Percentiles rank a stretch among this genome's conserved stretches.
phyloP scores from a whole-genome alignment of 2,797 vertebrate species.

The Peromyscus eremicus region DNA sequence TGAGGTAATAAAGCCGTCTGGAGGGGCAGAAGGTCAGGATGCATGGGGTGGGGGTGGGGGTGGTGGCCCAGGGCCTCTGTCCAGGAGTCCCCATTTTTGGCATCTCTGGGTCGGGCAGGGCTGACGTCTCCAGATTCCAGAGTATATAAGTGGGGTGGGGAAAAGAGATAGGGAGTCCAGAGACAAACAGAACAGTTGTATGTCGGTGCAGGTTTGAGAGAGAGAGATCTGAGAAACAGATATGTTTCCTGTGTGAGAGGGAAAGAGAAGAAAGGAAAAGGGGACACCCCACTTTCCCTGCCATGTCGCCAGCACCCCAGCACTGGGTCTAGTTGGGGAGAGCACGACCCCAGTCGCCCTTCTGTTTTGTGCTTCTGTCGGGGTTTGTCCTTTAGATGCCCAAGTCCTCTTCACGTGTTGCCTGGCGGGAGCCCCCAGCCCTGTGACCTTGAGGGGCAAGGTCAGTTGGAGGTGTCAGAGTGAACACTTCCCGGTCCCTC shows the following conservation, averaged over 20 bases:
- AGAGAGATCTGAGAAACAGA: conserved; percentile 24
- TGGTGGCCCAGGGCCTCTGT: conserved; percentile 74
- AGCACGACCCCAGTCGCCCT: conserved; percentile 56
- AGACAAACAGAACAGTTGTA: neutral
- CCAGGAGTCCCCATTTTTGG: conserved; percentile 83
- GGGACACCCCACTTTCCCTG: conserved; percentile 69
- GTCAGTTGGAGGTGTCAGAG: conserved; percentile 95
- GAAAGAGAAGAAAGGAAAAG: neutral
- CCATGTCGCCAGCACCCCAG: conserved; percentile 65
- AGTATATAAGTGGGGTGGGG: conserved; percentile 71
- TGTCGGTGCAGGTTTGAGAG: neutral
- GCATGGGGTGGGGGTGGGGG: conserved; percentile 55
- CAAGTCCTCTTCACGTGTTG: conserved; percentile 59
- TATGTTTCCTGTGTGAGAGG: conserved; percentile 15
- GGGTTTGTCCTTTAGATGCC: conserved; percentile 73
- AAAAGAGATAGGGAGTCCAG: conserved; percentile 25
- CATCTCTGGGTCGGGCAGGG: conserved; percentile 80
- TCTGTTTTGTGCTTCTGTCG: conserved; percentile 81
- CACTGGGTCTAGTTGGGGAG: conserved; percentile 53
- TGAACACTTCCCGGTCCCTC: conserved; percentile 92
- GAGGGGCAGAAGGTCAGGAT: conserved; percentile 75
- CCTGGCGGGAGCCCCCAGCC: conserved; percentile 64
- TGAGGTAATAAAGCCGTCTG: conserved; percentile 88
- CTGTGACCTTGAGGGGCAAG: conserved; percentile 75
- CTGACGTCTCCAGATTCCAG: conserved; percentile 80